Base-by-base conservation (phyloP, 2,888 invertebrate species). In the Heliconius ethilla region DNA sequence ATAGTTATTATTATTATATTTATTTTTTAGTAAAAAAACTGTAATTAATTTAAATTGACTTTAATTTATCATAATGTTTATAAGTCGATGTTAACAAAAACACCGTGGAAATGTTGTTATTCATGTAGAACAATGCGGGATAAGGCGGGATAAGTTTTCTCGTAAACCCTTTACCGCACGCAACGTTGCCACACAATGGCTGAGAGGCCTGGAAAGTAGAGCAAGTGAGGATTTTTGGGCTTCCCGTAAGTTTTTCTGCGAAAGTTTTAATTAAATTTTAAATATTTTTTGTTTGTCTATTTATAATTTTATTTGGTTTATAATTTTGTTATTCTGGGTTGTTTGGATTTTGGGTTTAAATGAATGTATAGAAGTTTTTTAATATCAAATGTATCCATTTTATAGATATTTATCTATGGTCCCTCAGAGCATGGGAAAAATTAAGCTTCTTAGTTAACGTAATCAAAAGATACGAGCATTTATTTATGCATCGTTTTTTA, bases 91-190 rank as follows among this genome's bases (percentile, higher is more conserved):
- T 29, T 65, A 79, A 79, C 73, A 75, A 78, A 78, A 75, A 63
- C 62, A 25, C 76, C 62, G 65, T 80, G 80, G 75, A 65, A 70
- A 72, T 72, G 75, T 75, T 72, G 63, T 63, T 62, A 77, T 65
- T 65, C 75, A 78, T 79, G 80, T 72, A 80, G 79, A 81, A 83
- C 82, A 83, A 81, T 75, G 78, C 74, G 70, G 82, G 84, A 85
- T 83, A 84, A 83, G 82, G 80, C 83, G 70, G 79, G 78, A 79
- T 65, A 84, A 83, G 81, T 84, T 84, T 80, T 75, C 80, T 76
- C 80, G 76, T 78, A 82, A 81, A 81, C 80, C 81, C 80, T 81
- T 82, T 80, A 78, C 80, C 81, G 72, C 78, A 80, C 80, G 78
- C 81, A 81, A 79, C 80, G 79, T 82, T 77, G 81, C 78, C 29